These are phyloP conservation scores for Tachycineta bicolor DNA, from an alignment of 2,113 vertebrate species.

Conservation along the genomic window DNA sequence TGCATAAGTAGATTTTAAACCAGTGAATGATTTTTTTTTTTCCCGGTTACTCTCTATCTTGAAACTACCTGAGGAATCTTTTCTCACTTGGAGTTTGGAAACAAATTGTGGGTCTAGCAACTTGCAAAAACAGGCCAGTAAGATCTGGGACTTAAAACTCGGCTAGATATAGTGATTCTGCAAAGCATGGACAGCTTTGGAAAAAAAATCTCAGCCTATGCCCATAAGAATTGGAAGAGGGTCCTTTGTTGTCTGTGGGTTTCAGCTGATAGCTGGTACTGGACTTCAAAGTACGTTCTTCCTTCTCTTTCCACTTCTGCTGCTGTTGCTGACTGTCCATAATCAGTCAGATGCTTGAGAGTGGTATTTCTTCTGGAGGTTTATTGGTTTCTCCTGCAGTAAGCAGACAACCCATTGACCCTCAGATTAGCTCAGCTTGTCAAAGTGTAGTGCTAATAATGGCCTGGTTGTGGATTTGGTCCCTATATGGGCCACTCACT, in stretches of 20 bases:
- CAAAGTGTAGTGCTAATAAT: not conserved
- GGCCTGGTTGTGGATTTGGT: not conserved
- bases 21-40: not conserved
- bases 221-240: not conserved
- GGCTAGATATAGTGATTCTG: not conserved
- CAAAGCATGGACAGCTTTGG: not conserved
- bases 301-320: not conserved
- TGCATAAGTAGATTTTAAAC: not conserved
- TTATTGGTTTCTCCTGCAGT: not conserved
- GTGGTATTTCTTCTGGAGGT: not conserved
- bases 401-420: not conserved
- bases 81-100: not conserved
- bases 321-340: not conserved
- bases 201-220: not conserved
- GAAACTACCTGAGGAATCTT: not conserved
- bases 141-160: not conserved
- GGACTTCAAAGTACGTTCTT: not conserved
- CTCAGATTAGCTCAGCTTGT: not conserved
- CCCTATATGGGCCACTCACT: not conserved
- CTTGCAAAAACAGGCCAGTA: not conserved
- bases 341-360: not conserved
- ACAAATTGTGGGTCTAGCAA: not conserved
- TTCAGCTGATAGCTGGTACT: not conserved
- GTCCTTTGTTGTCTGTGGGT: not conserved
- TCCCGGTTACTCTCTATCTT: not conserved